Conservation (phyloP, 2,888 invertebrate genomes). For the Caenorhabditis sulstoni region DNA sequence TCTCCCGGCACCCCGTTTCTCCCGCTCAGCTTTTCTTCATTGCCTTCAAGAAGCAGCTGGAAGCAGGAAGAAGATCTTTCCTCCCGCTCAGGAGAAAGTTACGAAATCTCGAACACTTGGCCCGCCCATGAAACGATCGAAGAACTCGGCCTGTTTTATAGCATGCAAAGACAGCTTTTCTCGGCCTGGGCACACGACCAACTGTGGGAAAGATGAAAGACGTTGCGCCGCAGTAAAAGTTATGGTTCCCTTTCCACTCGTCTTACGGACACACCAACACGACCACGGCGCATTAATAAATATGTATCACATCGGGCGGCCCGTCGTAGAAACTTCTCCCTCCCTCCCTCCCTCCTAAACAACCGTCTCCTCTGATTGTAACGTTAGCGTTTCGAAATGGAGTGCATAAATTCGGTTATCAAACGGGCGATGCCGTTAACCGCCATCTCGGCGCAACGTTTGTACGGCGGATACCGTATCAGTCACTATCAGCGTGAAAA, state of each 20-base stretch:
- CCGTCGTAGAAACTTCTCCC: too few relatives aligned
- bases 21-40: not conserved
- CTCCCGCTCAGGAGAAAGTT: not conserved
- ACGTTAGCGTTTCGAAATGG: not conserved
- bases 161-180: not conserved
- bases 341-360: not conserved
- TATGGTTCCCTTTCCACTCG: slow-evolving; percentile 11
- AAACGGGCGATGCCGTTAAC: slow-evolving; percentile 16
- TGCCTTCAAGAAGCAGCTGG: too few relatives aligned
- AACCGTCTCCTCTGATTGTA: not conserved
- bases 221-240: slow-evolving; percentile 26
- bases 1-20: not conserved
- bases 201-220: slow-evolving; percentile 38
- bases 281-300: not conserved
- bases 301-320: not conserved
- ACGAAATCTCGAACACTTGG: slow-evolving; percentile 6
- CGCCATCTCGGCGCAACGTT: slow-evolving; percentile 12
- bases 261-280: slow-evolving; percentile 3
- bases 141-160: not conserved
- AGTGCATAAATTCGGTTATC: slow-evolving; percentile 37
- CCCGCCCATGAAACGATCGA: not conserved
- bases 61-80: too few relatives aligned
- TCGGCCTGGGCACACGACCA: not conserved
- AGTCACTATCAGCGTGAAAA: slow-evolving; percentile 38
- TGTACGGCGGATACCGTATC: slow-evolving; percentile 16